phyloP scores from a whole-genome alignment of 2,888 invertebrate genomes.

The Drosophila affinis region DNA sequence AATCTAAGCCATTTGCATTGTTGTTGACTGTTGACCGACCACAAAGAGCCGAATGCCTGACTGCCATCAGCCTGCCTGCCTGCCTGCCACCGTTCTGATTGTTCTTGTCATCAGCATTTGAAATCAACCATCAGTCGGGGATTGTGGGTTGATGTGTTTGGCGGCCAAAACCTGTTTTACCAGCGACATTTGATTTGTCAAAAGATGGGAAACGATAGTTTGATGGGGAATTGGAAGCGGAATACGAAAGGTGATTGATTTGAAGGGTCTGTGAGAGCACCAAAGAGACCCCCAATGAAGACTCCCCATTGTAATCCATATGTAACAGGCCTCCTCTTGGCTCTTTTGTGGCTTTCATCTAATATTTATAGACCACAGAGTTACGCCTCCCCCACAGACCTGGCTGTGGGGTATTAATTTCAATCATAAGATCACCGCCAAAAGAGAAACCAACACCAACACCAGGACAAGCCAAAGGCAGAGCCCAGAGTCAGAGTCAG shows the following conservation, averaged over 20 bases:
- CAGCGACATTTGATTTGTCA: constrained; percentile 38
- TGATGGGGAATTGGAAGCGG: background rate
- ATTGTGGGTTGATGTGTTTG: constrained; percentile 10
- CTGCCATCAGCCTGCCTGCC: constrained; percentile 6
- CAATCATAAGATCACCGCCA: constrained; percentile 64
- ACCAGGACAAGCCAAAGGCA: background rate
- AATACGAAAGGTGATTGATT: background rate
- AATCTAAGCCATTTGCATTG: constrained; percentile 75
- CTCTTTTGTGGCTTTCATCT: background rate
- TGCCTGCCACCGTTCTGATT: constrained; percentile 22
- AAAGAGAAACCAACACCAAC: constrained; percentile 4
- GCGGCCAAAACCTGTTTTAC: background rate
- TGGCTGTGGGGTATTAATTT: constrained; percentile 64
- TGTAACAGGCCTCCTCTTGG: background rate
- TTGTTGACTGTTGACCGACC: constrained; percentile 61
- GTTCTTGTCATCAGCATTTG: constrained; percentile 30
- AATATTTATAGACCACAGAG: background rate
- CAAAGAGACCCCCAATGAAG: background rate
- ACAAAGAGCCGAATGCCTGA: constrained; percentile 44
- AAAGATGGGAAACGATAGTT: constrained; percentile 6
- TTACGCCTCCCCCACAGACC: background rate
- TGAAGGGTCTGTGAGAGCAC: no score
- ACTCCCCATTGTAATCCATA: background rate
- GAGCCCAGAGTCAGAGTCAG: background rate
- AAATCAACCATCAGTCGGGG: constrained; percentile 10